Conservation (phyloP, 2,888 invertebrate genomes). For the Leistus spinibarbis region DNA sequence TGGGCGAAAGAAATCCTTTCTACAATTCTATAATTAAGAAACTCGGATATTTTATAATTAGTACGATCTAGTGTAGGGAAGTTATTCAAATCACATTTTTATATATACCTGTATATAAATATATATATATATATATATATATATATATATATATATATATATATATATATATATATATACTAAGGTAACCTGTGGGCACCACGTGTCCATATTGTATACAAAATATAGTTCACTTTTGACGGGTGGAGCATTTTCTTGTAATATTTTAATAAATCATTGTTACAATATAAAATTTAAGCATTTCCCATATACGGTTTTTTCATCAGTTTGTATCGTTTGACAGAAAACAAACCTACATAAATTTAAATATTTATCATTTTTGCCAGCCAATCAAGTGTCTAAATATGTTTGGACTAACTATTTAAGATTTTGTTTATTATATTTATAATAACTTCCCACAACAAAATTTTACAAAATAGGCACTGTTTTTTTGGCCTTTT, state of each 20-base stretch:
- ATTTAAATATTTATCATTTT: background rate
- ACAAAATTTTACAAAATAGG: too few species aligned
- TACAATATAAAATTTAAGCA: too few species aligned
- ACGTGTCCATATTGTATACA: too few species aligned
- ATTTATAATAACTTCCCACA: background rate
- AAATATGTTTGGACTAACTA: too few species aligned
- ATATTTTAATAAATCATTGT: too few species aligned
- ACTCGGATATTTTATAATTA: background rate
- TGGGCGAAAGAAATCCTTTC: background rate
- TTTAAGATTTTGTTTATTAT: background rate
- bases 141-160: background rate
- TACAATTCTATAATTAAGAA: background rate
- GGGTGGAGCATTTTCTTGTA: too few species aligned
- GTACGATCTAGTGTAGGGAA: background rate
- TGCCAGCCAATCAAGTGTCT: background rate
- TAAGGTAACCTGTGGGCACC: too few species aligned
- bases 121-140: background rate
- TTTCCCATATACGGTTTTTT: too few species aligned
- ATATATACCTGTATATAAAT: background rate
- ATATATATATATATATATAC: background rate
- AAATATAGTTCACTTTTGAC: too few species aligned
- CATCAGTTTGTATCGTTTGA: too few species aligned
- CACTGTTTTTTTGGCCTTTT: too few species aligned
- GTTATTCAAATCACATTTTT: background rate
- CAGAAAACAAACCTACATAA: too few species aligned